These are phyloP conservation scores for Anhinga rufa DNA, from an alignment of 2,113 vertebrate genomes.

Conservation along the genomic window DNA sequence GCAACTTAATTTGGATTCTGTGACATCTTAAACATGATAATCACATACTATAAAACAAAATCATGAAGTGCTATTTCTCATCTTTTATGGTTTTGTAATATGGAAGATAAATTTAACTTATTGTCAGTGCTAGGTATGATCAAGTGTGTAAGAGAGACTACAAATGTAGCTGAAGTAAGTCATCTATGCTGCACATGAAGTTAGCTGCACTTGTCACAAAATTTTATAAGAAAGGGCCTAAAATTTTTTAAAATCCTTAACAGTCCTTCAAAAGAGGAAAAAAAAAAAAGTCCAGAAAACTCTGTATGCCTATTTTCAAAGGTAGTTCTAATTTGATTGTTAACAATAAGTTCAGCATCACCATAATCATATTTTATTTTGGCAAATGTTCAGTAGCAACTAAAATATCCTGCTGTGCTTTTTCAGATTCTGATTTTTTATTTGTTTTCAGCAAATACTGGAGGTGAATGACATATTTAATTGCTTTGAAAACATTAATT, in stretches of 20 bases:
- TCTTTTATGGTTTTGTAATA: background rate
- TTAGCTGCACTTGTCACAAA: background rate
- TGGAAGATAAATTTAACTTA: background rate
- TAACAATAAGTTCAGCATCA: background rate
- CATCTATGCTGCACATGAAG: background rate
- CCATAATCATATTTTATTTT: background rate
- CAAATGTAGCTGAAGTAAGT: background rate
- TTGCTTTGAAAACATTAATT: constrained; percentile 36
- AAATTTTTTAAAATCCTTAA: background rate
- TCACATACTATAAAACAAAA: background rate
- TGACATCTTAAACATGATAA: background rate
- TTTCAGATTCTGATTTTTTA: background rate
- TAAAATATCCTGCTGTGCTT: background rate
- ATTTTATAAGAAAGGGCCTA: background rate
- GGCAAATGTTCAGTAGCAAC: constrained; percentile 2
- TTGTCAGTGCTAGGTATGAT: background rate
- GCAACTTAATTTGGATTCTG: background rate
- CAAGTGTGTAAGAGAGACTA: background rate
- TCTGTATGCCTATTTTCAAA: background rate
- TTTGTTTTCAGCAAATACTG: constrained; percentile 41
- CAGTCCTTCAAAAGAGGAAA: background rate
- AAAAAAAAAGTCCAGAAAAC: background rate
- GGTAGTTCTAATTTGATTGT: background rate
- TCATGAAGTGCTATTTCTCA: background rate
- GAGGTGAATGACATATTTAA: constrained; percentile 9